Conservation (phyloP, 2,888 invertebrate species). For the Cataglyphis altisquamis region DNA sequence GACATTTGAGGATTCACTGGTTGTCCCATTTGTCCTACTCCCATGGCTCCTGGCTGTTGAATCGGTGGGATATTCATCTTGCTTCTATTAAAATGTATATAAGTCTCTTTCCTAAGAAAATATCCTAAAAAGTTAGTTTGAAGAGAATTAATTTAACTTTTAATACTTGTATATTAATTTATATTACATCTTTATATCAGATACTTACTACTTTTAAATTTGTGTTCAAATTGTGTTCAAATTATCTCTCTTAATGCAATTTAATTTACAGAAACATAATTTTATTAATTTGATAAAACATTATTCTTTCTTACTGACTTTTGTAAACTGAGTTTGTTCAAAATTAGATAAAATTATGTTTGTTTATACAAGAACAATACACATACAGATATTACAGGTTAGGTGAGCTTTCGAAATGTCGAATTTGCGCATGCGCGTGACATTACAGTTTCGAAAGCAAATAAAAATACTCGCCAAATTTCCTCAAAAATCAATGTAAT, state of each 20-base stretch:
- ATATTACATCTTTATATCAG: neutral
- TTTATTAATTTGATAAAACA: neutral
- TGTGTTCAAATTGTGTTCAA: neutral
- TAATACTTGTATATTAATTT: neutral
- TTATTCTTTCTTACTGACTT: slow-evolving; percentile 1
- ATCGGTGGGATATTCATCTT: slow-evolving; percentile 84
- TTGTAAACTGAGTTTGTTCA: neutral
- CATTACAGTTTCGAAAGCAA: neutral
- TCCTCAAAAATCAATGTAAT: neutral
- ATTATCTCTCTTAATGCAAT: neutral
- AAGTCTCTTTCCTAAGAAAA: neutral
- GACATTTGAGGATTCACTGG: slow-evolving; percentile 79
- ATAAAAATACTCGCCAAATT: slow-evolving; percentile 2
- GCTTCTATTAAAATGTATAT: neutral
- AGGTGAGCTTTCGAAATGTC: neutral
- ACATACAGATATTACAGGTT: neutral
- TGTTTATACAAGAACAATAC: neutral
- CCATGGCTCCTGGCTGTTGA: slow-evolving; percentile 82
- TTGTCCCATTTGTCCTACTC: slow-evolving; percentile 83
- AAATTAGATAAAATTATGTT: neutral
- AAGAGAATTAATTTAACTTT: neutral
- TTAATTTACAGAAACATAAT: neutral
- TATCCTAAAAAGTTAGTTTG: neutral
- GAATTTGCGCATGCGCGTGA: neutral
- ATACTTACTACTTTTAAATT: neutral